Conservation (phyloP, 2,113 vertebrate species). For the Pteropus alecto region DNA sequence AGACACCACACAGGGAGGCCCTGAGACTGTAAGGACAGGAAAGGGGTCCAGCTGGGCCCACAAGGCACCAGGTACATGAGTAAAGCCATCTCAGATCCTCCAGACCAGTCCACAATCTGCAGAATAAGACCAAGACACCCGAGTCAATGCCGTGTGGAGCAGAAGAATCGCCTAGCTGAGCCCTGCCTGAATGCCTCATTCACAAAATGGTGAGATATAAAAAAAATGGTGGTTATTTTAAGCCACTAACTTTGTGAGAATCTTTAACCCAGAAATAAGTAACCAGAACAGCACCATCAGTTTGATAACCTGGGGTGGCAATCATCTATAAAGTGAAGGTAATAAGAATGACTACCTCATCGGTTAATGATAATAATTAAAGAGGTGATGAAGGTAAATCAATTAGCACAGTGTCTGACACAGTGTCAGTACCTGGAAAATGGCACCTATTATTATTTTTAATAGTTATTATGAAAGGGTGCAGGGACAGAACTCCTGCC, state of each 20-base stretch:
- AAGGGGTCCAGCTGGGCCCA: background rate
- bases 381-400: background rate
- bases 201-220: background rate
- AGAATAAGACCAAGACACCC: background rate
- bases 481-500: background rate
- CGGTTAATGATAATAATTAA: background rate
- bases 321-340: background rate
- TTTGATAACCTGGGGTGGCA: background rate
- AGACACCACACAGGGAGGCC: background rate
- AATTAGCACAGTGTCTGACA: background rate
- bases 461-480: background rate
- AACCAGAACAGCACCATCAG: background rate
- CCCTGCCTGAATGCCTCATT: background rate
- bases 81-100: background rate
- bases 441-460: background rate
- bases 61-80: too few relatives aligned
- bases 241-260: background rate
- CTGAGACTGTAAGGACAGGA: background rate
- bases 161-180: background rate
- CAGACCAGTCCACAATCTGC: background rate
- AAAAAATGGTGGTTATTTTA: background rate
- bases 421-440: background rate
- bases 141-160: rapidly evolving
- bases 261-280: background rate
- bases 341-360: background rate